A percentile compares a stretch with the other conserved stretches of the same genome.
These are phyloP conservation scores for Amniataba percoides DNA, from an alignment of 2,797 vertebrate genomes.

Conservation along the genomic window DNA sequence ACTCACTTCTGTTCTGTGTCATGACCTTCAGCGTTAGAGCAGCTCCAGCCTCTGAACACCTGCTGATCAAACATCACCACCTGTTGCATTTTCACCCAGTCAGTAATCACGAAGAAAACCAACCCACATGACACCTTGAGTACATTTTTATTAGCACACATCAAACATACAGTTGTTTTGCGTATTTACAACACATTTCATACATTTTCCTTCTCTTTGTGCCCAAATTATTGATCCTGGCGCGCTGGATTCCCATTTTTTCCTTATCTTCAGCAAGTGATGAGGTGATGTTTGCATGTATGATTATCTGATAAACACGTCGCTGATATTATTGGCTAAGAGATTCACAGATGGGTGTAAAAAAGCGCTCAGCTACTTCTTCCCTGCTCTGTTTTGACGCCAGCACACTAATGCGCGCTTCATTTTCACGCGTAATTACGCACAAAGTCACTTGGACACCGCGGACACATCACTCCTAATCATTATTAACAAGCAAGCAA, in stretches of 20 bases:
- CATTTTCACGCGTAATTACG: conserved; percentile 46
- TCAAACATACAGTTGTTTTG: background rate
- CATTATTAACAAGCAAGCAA: background rate
- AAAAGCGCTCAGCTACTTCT: conserved; percentile 7
- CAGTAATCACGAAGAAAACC: background rate
- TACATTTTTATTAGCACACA: conserved; percentile 29
- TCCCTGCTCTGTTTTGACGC: background rate
- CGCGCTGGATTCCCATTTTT: too few relatives aligned
- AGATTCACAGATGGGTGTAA: conserved; percentile 23
- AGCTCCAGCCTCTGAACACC: background rate
- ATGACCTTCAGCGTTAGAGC: background rate
- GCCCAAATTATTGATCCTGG: background rate
- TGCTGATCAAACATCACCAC: background rate
- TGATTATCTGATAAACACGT: background rate
- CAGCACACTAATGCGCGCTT: background rate
- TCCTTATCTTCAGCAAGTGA: background rate
- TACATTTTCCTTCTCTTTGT: background rate
- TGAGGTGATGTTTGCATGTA: background rate
- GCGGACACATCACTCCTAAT: background rate
- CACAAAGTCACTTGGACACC: conserved; percentile 5
- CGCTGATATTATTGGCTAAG: conserved; percentile 3
- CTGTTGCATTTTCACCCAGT: background rate
- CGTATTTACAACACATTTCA: conserved; percentile 34
- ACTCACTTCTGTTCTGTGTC: background rate
- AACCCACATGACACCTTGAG: background rate